Base-by-base conservation (phyloP, 2,888 invertebrate species). In the Apotomis turbidana region DNA sequence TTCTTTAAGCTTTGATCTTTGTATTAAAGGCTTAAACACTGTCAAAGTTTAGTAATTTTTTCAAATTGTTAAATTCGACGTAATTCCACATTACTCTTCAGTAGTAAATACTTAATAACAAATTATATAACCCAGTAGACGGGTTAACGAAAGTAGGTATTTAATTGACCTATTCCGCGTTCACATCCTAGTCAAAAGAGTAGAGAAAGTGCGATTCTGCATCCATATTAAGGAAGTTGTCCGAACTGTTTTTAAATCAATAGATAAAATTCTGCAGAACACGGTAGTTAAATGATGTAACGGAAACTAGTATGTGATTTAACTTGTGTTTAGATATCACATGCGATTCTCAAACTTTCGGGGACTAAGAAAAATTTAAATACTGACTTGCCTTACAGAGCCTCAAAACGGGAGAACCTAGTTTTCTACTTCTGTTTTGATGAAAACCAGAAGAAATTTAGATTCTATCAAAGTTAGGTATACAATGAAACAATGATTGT, bases 211-310 rank as follows among this genome's bases (percentile, higher is more conserved):
- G 9, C 38, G 13, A 58, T 62, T 52, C 41, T 52, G 59, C 59
- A 52, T 13, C 68, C 58, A 27, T 70, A 70, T 58, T 10, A 63
- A 63, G 57, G 49, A 41, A 15, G 64, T 59, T 46, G 58, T 8
- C 10, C 3, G 12, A 59, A 51, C 52, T 59, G 15, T 63, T 64
- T 64, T 64, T 63, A 57, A 13, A 38, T 51, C 12, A 51, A 51
- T 70, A 52, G 44, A 54, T 41, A 46, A 27, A 51, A 13, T 46
- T 52, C 41, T 38, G 51, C 44, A 57, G 51, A 63, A 41, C 27
- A 46, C 58, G 63, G 63, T 58, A 70, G 58, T 62, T 51, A 10
- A 46, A 57, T 66, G 55, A 70, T 63, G n/a, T 63, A 70, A 63
- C 49, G 15, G n/a, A 60, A 61, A 68, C 57, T 52, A 10, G 38